Conservation (phyloP, 2,888 invertebrate species). For the Hoplodrina ambigua region DNA sequence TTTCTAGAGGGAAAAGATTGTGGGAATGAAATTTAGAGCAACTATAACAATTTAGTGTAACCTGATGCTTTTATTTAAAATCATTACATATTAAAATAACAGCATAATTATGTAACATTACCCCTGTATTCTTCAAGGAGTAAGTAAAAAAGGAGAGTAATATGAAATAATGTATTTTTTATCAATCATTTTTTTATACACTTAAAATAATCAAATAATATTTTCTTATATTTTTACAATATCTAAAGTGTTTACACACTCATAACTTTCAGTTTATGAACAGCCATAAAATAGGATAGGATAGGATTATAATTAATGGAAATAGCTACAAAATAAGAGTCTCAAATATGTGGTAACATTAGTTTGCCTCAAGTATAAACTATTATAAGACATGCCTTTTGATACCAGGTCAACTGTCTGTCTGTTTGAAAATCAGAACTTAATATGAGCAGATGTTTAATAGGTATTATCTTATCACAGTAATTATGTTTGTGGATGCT, state of each 20-base stretch:
- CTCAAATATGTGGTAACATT: not conserved
- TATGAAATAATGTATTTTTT: no score
- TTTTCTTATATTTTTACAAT: no score
- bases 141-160: not conserved
- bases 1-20: not conserved
- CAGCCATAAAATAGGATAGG: no score
- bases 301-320: no score
- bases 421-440: slow-evolving; percentile 34
- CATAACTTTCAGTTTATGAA: no score
- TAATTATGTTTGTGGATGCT: slow-evolving; percentile 36
- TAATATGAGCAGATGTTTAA: slow-evolving; percentile 22
- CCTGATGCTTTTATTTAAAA: no score
- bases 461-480: slow-evolving; percentile 50
- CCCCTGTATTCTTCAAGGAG: not conserved
- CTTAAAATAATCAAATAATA: no score
- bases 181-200: no score
- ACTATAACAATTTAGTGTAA: not conserved
- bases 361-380: slow-evolving; percentile 2
- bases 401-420: slow-evolving; percentile 19
- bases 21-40: no score
- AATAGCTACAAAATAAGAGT: not conserved
- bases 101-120: not conserved
- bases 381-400: slow-evolving; percentile 38
- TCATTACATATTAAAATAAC: not conserved
- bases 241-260: no score